Evolutionary conservation across 2,888 invertebrate genomes (phyloP), one percentile per base, ranked within the genome.

Genomic region (Eledone cirrhosa): DNA sequence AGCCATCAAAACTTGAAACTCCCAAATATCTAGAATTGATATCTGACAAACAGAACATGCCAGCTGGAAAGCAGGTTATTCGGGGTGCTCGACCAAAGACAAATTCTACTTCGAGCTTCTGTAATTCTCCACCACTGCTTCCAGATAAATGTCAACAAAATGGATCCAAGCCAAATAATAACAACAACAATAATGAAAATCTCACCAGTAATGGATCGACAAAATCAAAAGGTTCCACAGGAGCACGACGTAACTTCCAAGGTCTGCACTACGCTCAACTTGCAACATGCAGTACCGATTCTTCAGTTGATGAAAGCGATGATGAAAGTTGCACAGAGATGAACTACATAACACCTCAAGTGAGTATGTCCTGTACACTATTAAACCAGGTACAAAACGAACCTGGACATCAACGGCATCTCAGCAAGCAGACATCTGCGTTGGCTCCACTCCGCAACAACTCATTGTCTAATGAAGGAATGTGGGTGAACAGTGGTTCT

Each of bases 21-120:
- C 76, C 76, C 11, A 76, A 76, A 48, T 76, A 76, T 47, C 47
- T 76, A 48, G 76, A 76, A 76, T 24, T 76, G 16, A 76, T 76
- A 48, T 48, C 48, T 47, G 76, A 76, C 27, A 48, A 22, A 11
- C 48, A 41, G 14, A 72, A 31, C 29, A 24, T 29, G 14, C n/a
- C 33, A 13, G 8, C 76, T 0, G 48, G 29, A 3, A 48, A 24
- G 47, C 76, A 76, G 22, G 41, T 48, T n/a, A 19, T 48, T 48
- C 48, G 76, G 29, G 76, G 76, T 22, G 76, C 76, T 47, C 76
- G 76, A 7, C 76, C 76, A 0, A 76, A 76, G 48, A 76, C 76
- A 19, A 76, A 19, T 27, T 72, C 72, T 13, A 76, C 76, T 19
- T 76, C 48, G 24, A 76, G 48, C 48, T 47, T 76, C n/a, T 48